Base-by-base conservation (phyloP, 2,797 vertebrate genomes). In the Pelochelys cantorii region DNA sequence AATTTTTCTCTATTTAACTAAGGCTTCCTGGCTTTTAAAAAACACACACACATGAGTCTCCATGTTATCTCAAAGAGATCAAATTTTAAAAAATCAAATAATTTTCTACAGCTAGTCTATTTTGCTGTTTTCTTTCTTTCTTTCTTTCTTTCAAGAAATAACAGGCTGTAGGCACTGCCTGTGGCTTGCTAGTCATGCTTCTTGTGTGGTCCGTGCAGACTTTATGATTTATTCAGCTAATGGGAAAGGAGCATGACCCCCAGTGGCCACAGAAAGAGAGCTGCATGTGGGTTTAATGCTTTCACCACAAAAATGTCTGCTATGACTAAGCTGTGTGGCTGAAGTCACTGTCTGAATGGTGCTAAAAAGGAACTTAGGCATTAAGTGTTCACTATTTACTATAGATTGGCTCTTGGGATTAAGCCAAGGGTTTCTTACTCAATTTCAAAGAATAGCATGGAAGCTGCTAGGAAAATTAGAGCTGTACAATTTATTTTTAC, bases 191-290 rank as follows among this genome's bases (percentile, higher is more conserved):
- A 97, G 98, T 97, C 94, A 95, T 95, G 96, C 99, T 99, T 98
- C 99, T 99, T 99, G 99, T 99, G 99, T 99, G 99, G 99, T 99
- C 99, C 97, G 97, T 95, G 98, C 98, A 99, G 99, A 99, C 99
- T 99, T 99, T 99, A 99, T 99, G 99, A 99, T 99, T 99, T 99
- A 99, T 99, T 99, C 99, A 99, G 99, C 99, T 99, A 99, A 99
- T 99, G 99, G 99, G 99, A 99, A 99, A 99, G 99, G 99, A 99
- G 99, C 99, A 98, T 99, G 99, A 99, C 99, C 99, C 99, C 99
- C 99, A 99, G 99, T 99, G 99, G 99, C 99, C 99, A 99, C 99
- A 99, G 99, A 99, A 99, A 99, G 99, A 99, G 99, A 99, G 98
- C 99, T 99, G 99, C 99, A 99, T 99, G 99, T 99, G 99, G 99